Percentiles rank a stretch among this genome's conserved stretches.
phyloP scores from a whole-genome alignment of 2,797 vertebrate genomes.

The Falco columbarius region DNA sequence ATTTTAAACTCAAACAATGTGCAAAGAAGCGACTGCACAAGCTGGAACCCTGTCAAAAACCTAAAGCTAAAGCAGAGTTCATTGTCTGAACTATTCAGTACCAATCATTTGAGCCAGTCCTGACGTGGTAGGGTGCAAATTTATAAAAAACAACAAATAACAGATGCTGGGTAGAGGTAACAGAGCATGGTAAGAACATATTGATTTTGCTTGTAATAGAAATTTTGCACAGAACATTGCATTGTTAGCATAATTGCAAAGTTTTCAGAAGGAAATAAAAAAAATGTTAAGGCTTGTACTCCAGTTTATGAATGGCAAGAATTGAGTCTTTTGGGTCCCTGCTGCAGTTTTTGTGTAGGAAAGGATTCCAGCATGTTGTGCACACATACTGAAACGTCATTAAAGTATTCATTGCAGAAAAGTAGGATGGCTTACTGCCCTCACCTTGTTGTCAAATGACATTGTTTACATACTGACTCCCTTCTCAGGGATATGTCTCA shows the following conservation, averaged over 20 bases:
- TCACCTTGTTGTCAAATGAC: neutral
- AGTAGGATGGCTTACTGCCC: neutral
- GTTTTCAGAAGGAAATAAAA: neutral
- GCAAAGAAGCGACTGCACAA: neutral
- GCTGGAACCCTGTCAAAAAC: neutral
- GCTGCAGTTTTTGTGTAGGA: neutral
- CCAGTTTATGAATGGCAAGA: neutral
- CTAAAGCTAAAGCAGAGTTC: neutral
- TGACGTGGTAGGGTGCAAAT: neutral
- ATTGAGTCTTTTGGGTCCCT: neutral
- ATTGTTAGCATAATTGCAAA: neutral
- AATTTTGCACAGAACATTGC: neutral
- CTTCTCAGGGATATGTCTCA: neutral
- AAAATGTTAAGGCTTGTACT: neutral
- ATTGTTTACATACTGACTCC: neutral
- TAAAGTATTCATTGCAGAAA: neutral
- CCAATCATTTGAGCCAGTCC: neutral
- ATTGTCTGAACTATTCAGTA: neutral
- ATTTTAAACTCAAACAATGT: neutral
- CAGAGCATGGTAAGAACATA: neutral
- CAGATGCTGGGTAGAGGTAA: neutral
- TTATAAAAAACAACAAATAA: neutral
- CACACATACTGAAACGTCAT: neutral
- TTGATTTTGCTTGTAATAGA: neutral
- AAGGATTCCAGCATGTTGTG: neutral